Evolutionary conservation across 64 coral and sea anemone genomes (phyloP).

Genomic region (Pocillopora verrucosa): DNA sequence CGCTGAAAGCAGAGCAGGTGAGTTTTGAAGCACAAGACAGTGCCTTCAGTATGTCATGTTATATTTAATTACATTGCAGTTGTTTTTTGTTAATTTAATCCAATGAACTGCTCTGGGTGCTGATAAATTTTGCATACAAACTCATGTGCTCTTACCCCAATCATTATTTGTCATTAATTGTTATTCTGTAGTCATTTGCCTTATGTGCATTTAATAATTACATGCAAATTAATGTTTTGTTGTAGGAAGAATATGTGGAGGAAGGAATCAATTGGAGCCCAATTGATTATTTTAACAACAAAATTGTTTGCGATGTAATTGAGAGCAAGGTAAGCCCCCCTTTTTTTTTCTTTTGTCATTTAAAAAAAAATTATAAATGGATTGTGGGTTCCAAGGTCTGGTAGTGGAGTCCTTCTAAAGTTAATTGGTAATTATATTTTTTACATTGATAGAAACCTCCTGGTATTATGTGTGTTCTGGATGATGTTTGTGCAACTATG

Average conservation of each 20-base stretch:
- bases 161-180: no score
- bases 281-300: constrained; percentile 99
- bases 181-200: no score
- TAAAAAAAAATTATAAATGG: no score
- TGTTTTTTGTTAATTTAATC: no score
- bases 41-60: no score
- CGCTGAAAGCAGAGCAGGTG: constrained; percentile 97
- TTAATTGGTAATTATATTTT: background rate
- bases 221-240: background rate
- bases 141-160: no score
- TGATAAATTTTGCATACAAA: no score
- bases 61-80: no score
- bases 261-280: constrained; percentile 96
- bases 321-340: constrained; percentile 78
- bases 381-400: no score
- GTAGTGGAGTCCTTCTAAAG: background rate
- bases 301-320: constrained; percentile 98
- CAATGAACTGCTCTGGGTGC: no score
- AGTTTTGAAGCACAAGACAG: background rate
- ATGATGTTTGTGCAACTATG: constrained; percentile 99
- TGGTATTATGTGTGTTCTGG: constrained; percentile 92
- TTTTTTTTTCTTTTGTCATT: no score
- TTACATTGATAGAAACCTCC: constrained; percentile 75
- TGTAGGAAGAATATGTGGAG: constrained; percentile 96
- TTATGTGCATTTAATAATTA: background rate